Percentiles rank a stretch among this genome's conserved stretches.
These are phyloP conservation scores for Cantharis rustica DNA, from an alignment of 2,888 invertebrate genomes.

Conservation along the genomic window DNA sequence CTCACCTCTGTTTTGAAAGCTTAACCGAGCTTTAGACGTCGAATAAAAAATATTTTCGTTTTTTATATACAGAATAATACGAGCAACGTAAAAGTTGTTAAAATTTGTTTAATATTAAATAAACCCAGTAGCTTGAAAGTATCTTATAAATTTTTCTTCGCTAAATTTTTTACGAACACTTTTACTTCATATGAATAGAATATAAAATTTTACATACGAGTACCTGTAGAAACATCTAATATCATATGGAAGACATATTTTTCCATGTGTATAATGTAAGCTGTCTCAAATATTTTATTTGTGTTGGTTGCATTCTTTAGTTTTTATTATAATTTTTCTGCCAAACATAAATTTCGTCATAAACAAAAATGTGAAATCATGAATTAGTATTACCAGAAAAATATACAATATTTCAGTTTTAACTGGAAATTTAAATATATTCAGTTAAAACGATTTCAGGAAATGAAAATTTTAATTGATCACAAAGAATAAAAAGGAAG, in stretches of 20 bases:
- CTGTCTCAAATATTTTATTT: neutral
- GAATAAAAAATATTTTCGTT: neutral
- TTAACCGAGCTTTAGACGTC: neutral
- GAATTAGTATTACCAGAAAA: too few relatives aligned
- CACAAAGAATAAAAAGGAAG: too few relatives aligned
- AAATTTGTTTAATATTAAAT: neutral
- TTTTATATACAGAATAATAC: neutral
- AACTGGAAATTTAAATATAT: too few relatives aligned
- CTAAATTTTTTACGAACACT: neutral
- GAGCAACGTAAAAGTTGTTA: neutral
- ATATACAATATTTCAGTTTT: too few relatives aligned
- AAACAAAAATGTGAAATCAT: neutral
- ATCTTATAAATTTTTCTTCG: neutral
- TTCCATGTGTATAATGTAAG: neutral
- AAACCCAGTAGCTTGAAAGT: neutral
- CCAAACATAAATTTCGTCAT: neutral
- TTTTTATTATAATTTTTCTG: neutral
- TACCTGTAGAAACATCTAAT: neutral
- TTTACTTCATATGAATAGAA: neutral
- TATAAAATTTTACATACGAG: neutral
- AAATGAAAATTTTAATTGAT: too few relatives aligned
- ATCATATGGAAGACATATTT: neutral
- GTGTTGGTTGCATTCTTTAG: neutral
- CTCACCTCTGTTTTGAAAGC: neutral
- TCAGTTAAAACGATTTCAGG: too few relatives aligned